Evolutionary conservation across 2,113 vertebrate species (phyloP), one percentile per base, ranked within the genome.

Genomic region (Nothocercus julius): DNA sequence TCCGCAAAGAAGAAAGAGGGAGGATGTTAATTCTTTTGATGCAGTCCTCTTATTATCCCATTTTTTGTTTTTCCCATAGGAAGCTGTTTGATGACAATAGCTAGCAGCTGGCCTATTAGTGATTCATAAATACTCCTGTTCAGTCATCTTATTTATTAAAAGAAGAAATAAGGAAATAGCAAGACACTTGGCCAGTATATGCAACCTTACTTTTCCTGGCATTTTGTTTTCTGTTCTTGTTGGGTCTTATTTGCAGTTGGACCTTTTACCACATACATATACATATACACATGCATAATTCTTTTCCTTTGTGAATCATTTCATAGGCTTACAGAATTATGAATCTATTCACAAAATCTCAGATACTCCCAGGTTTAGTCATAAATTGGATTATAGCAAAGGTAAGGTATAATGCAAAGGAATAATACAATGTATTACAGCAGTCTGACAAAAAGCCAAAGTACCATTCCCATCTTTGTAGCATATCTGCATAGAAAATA

Each of bases 251-350:
- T 86, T 85, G 69, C 63, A 15, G 30, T 45, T 73, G 25, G 22
- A 12, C 58, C 36, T 66, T 70, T 61, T 32, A 93, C n/a, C 40
- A 59, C 70, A 68, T 36, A 51, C 21, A 25, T 1, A 0, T 40
- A 75, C 40, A 28, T 38, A 42, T 67, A 28, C 36, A 67, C 8
- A n/a, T 1, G 1, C 38, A 54, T 36, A 88, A 78, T 84, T 81
- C 15, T 64, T 64, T 63, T 83, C 76, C 79, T 87, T 95, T 94
- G 69, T 92, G 83, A 92, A 70, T 95, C 83, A 64, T 79, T 66
- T 67, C 68, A 38, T 75, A 75, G 44, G 70, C 68, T 81, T 85
- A 56, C 2, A 91, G 58, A 22, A 22, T 90, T 88, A 66, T 36
- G 53, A 90, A 84, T 95, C 76, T 85, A 20, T 90, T 75, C 47